A percentile compares a stretch with the other conserved stretches of the same genome.
Conservation (phyloP, 2,797 vertebrate genomes). For the Orientallactaga sibirica region DNA sequence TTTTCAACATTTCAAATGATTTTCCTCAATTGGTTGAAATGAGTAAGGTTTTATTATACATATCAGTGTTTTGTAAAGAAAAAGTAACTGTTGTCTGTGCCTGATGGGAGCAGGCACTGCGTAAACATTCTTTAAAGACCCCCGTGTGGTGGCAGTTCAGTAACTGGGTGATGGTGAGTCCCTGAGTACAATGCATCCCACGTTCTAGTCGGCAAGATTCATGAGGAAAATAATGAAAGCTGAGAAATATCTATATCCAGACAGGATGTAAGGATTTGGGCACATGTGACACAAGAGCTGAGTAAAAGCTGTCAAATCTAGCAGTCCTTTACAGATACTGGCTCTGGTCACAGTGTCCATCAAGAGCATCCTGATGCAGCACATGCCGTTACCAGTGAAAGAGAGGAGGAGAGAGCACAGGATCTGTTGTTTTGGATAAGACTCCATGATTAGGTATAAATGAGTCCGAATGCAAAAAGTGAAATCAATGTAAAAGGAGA, state of each 20-base stretch:
- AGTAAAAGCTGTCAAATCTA: neutral
- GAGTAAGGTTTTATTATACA: neutral
- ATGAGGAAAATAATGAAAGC: neutral
- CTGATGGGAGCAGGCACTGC: no score
- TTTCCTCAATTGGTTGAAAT: neutral
- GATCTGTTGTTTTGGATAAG: neutral
- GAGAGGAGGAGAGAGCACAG: neutral
- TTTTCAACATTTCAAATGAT: neutral
- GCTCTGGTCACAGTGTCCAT: neutral
- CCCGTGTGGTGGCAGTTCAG: rapidly evolving
- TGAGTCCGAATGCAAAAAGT: neutral
- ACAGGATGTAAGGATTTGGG: neutral
- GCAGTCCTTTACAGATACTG: no score
- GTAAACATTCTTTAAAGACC: neutral
- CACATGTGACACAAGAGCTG: neutral
- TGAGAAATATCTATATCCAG: neutral
- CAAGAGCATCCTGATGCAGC: neutral
- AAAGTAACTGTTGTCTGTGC: neutral
- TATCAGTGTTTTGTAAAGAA: neutral
- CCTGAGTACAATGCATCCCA: no score
- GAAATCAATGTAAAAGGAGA: neutral
- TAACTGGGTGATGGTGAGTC: neutral
- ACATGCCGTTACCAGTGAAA: neutral
- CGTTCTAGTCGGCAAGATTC: neutral
- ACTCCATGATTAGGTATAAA: neutral